Evolutionary conservation across 2,113 vertebrate species (phyloP), one percentile per base, ranked within the genome.

Genomic region (Pangasianodon hypophthalmus): DNA sequence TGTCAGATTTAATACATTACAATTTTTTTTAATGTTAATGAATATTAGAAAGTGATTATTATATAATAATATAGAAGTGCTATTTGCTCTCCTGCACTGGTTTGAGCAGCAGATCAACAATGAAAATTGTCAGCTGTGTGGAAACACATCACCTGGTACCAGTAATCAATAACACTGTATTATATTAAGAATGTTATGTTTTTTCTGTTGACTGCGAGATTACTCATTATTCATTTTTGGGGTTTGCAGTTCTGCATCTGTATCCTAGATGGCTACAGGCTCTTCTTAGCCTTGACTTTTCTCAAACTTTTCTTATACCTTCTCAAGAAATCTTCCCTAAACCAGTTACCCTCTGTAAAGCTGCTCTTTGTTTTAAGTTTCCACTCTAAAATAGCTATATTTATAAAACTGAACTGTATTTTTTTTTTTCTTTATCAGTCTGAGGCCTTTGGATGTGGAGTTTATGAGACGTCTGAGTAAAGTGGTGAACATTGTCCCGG

Each of bases 391-490:
- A 32, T 11, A 44, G 18, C 9, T 24, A 21, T 26, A 26, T 54
- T 3, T 13, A 54, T 54, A 3, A 82, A 56, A 46, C 73, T 77
- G 21, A 77, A 44, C 21, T 44, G 11, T 44, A 44, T 37, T 37
- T 37, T 37, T n/a, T 62, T 41, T 48, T 69, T 0, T 21, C 71
- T 60, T 3, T 84, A 90, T 4, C 94, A 99, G 98, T 90, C 97
- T 99, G 67, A 95, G 98, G 88, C 98, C 98, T n/a, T 92, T 99
- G 41, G 98, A 99, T 93, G 98, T 99, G 5, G 98, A 99, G 94
- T 99, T 99, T 94, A 99, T 99, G 98, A 97, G 98, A 84, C 98
- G 98, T 82, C 97, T 99, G 69, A 99, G 98, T 95, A 99, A 99
- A 92, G 98, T 99, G 90, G 98, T 99, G 91, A 99, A 99, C 95